A percentile compares a stretch with the other conserved stretches of the same genome.
These are phyloP conservation scores for Acleris emargana DNA, from an alignment of 2,888 invertebrate species.

Conservation along the genomic window DNA sequence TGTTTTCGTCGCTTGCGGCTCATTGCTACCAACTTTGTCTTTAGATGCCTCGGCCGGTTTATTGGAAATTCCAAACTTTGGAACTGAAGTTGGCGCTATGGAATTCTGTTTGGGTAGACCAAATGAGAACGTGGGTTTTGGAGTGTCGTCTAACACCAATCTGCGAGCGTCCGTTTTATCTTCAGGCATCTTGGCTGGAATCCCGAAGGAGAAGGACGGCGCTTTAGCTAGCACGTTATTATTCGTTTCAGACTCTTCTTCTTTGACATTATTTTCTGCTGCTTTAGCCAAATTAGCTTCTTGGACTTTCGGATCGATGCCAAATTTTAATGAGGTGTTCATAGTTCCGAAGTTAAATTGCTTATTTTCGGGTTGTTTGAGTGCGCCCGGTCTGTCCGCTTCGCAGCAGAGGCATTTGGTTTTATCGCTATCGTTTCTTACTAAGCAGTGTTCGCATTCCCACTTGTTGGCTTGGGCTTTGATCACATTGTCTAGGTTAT, in stretches of 20 bases:
- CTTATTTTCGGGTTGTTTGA: conserved; percentile 44
- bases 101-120: conserved; percentile 56
- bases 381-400: conserved; percentile 46
- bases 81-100: conserved; percentile 26
- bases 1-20: conserved; percentile 49
- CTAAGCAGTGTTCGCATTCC: conserved; percentile 68
- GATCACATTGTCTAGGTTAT: conserved; percentile 47
- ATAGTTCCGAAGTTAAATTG: conserved; percentile 60
- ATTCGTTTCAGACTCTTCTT: conserved; percentile 62
- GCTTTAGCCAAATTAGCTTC: conserved; percentile 46
- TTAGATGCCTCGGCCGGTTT: conserved; percentile 40
- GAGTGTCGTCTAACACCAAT: conserved; percentile 42
- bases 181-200: conserved; percentile 48
- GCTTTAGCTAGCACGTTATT: conserved; percentile 62
- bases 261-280: conserved; percentile 41
- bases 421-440: conserved; percentile 58
- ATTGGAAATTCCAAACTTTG: conserved; percentile 38
- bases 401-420: conserved; percentile 66
- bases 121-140: conserved; percentile 58
- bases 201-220: conserved; percentile 54
- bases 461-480: conserved; percentile 59
- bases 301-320: conserved; percentile 59
- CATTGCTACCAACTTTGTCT: conserved; percentile 43
- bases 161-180: conserved; percentile 41
- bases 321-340: conserved; percentile 64